Evolutionary conservation across 2,113 vertebrate genomes (phyloP).

Genomic region (Myocastor coypus): DNA sequence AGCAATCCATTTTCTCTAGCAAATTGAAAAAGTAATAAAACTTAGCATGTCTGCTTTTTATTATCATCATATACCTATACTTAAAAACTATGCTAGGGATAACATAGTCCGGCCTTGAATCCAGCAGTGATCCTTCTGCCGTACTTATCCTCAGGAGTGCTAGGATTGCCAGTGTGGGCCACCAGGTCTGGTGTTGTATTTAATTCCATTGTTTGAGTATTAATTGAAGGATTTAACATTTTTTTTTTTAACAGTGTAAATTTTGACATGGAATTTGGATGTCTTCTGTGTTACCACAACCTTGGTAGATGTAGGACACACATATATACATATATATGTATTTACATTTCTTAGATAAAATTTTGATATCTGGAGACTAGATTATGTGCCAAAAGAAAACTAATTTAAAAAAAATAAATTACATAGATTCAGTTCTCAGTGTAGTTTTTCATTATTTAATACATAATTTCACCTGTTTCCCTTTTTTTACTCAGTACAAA

Average conservation of each 20-base stretch:
- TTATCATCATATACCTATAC: neutral
- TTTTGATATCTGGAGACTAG: constrained; percentile 50
- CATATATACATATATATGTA: neutral
- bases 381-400: constrained; percentile 19
- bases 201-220: constrained; percentile 14
- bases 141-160: no score
- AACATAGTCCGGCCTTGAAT: neutral
- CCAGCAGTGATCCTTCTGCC: neutral
- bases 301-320: neutral
- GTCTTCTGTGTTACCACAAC: neutral
- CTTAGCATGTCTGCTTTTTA: neutral
- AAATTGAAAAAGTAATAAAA: constrained; percentile 28
- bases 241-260: constrained; percentile 19
- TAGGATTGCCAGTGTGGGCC: neutral
- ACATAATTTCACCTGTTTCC: constrained; percentile 7
- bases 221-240: constrained; percentile 43
- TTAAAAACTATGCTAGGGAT: neutral
- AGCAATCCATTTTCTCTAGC: constrained; percentile 41
- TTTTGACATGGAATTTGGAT: constrained; percentile 29
- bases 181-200: neutral
- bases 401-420: constrained; percentile 5
- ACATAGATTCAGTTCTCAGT: neutral
- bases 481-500: constrained; percentile 30
- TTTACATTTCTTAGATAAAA: constrained; percentile 30
- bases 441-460: constrained; percentile 38